A percentile compares a stretch with the other conserved stretches of the same genome.
These are phyloP conservation scores for Drosophila mulleri DNA, from an alignment of 2,888 invertebrate genomes.

Conservation along the genomic window DNA sequence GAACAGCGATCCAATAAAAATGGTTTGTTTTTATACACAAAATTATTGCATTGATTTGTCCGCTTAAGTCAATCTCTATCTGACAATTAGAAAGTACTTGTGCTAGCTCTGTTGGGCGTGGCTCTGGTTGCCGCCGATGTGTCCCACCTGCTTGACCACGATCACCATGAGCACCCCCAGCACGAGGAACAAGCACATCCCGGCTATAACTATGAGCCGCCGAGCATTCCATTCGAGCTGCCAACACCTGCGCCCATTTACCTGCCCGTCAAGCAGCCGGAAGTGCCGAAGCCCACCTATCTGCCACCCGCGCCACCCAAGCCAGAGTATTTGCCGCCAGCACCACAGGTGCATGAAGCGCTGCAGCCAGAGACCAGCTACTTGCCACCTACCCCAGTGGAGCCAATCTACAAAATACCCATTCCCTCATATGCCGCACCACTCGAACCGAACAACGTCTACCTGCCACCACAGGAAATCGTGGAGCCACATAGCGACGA, in stretches of 20 bases:
- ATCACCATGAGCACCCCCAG: conserved; percentile 52
- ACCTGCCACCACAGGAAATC: conserved; percentile 69
- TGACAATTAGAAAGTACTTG: conserved; percentile 67
- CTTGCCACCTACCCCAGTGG: conserved; percentile 52
- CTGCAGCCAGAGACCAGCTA: conserved; percentile 42
- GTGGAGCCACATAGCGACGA: conserved; percentile 66
- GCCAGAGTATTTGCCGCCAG: conserved; percentile 56
- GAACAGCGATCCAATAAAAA: conserved; percentile 31
- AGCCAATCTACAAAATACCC: conserved; percentile 70
- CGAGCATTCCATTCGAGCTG: conserved; percentile 58
- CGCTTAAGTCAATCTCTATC: neutral
- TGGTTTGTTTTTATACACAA: conserved; percentile 49
- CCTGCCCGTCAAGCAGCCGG: conserved; percentile 45
- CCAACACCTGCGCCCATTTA: conserved; percentile 59
- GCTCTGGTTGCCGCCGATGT: conserved; percentile 77
- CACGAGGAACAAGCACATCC: conserved; percentile 65
- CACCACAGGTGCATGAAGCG: conserved; percentile 39
- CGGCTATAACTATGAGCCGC: conserved; percentile 73
- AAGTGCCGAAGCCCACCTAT: conserved; percentile 33
- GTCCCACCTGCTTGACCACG: conserved; percentile 71
- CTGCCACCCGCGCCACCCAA: conserved; percentile 36
- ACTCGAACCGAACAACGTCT: conserved; percentile 63
- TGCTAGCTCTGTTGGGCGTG: conserved; percentile 58
- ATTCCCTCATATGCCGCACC: conserved; percentile 82
- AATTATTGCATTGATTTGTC: neutral